Evolutionary conservation across 2,113 vertebrate genomes (phyloP).

Genomic region (Scomber scombrus): DNA sequence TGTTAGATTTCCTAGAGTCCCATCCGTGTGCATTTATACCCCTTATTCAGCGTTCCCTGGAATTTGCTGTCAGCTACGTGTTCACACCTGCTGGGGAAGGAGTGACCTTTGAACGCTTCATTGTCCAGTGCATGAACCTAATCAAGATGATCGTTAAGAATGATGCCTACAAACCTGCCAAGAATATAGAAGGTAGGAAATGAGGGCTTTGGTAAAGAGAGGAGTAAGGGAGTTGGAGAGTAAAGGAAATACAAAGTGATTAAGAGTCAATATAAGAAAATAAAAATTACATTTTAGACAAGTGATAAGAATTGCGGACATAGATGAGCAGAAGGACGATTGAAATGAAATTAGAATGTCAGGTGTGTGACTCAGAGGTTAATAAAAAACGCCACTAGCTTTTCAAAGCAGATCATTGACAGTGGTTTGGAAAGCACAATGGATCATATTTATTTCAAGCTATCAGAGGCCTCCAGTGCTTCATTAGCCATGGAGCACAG

Average conservation of each 20-base stretch:
- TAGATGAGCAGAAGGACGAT: background rate
- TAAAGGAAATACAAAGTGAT: background rate
- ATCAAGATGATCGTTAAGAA: conserved; percentile 99
- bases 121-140: conserved; percentile 98
- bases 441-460: conserved; percentile 63
- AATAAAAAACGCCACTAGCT: background rate
- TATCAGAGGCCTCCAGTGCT: conserved; percentile 47
- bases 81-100: conserved; percentile 96
- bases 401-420: conserved; percentile 25
- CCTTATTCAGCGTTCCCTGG: conserved; percentile 93
- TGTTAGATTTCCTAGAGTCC: conserved; percentile 96
- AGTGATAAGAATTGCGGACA: conserved; percentile 3
- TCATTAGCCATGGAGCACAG: conserved; percentile 47
- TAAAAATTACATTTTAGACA: background rate
- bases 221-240: too few species aligned
- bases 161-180: conserved; percentile 95
- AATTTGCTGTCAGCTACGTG: conserved; percentile 95
- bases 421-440: conserved; percentile 37
- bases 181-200: conserved; percentile 93
- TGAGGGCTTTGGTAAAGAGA: background rate
- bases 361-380: background rate
- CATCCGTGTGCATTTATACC: conserved; percentile 95
- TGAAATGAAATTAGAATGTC: conserved; percentile 12
- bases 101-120: conserved; percentile 94
- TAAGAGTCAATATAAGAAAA: background rate